Evolutionary conservation across 2,888 invertebrate genomes (phyloP).

Genomic region (Zele albiditarsus): DNA sequence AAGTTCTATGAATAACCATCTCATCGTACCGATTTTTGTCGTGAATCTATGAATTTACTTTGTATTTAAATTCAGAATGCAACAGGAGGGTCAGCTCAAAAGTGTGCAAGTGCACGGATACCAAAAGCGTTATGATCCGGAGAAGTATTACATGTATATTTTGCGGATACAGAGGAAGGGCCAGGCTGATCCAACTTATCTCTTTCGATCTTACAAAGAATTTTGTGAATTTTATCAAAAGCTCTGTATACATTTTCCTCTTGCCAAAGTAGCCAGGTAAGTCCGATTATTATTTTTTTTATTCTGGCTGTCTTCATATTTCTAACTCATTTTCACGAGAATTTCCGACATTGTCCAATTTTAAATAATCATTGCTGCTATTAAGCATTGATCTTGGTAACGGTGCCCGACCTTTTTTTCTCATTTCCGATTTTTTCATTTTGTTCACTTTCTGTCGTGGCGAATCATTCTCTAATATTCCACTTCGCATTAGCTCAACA

Average conservation of each 20-base stretch:
- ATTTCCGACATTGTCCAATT: constrained; percentile 22
- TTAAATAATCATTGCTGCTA: constrained; percentile 6
- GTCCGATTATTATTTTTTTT: constrained; percentile 55
- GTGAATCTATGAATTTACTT: neutral
- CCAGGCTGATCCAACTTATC: constrained; percentile 88
- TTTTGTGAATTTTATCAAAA: constrained; percentile 97
- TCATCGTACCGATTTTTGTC: neutral
- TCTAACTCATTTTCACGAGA: constrained; percentile 53
- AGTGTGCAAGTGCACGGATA: constrained; percentile 90
- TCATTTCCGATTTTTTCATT: constrained; percentile 47
- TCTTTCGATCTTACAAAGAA: constrained; percentile 97
- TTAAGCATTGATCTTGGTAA: constrained; percentile 34
- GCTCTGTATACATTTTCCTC: constrained; percentile 91
- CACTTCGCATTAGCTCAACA: constrained; percentile 39
- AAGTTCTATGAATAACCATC: constrained; percentile 68
- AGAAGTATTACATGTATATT: constrained; percentile 97
- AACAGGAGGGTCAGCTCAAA: constrained; percentile 90
- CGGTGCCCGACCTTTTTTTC: constrained; percentile 52
- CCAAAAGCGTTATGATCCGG: constrained; percentile 96
- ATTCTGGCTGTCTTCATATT: constrained; percentile 41
- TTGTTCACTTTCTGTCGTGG: constrained; percentile 35
- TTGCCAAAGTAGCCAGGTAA: constrained; percentile 92
- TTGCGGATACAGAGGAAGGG: constrained; percentile 87
- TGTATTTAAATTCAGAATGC: constrained; percentile 77
- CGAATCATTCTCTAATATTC: constrained; percentile 24